Conservation (phyloP, 2,888 invertebrate species). For the Notocelia uddmanniana region DNA sequence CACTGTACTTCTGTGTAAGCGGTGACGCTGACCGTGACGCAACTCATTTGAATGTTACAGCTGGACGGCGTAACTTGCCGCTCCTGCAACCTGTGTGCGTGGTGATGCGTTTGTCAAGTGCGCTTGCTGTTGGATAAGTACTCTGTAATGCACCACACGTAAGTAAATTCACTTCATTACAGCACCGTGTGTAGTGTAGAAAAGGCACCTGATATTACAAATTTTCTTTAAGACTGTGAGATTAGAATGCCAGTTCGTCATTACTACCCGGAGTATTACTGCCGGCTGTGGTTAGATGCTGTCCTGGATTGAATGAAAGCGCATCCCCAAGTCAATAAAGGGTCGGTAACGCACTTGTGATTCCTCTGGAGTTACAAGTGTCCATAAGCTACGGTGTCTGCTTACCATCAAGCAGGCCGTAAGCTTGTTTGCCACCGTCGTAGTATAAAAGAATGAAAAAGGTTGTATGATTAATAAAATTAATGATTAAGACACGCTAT, state of each 20-base stretch:
- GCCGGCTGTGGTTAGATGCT: not conserved
- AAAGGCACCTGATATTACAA: no score
- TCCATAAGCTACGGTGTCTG: no score
- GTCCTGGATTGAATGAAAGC: not conserved
- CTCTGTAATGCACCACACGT: not conserved
- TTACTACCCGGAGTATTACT: no score
- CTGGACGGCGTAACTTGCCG: conserved; percentile 19
- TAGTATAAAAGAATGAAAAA: no score
- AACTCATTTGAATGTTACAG: conserved; percentile 34
- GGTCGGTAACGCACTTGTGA: no score
- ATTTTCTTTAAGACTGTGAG: not conserved
- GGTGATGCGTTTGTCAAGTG: conserved; percentile 27
- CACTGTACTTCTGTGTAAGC: conserved; percentile 6
- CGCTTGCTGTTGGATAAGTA: conserved; percentile 2
- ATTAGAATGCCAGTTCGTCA: not conserved
- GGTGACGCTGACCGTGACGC: conserved; percentile 16
- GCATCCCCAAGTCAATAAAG: no score
- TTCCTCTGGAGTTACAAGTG: no score
- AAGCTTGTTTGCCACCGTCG: no score
- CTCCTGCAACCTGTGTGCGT: conserved; percentile 30
- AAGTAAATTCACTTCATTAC: not conserved
- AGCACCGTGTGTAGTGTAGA: not conserved
- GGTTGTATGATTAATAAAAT: no score
- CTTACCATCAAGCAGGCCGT: no score
- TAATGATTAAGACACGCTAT: no score